A percentile compares a stretch with the other conserved stretches of the same genome.
Evolutionary conservation across 2,888 invertebrate species (phyloP).

Genomic region (Punctoribates punctum): DNA sequence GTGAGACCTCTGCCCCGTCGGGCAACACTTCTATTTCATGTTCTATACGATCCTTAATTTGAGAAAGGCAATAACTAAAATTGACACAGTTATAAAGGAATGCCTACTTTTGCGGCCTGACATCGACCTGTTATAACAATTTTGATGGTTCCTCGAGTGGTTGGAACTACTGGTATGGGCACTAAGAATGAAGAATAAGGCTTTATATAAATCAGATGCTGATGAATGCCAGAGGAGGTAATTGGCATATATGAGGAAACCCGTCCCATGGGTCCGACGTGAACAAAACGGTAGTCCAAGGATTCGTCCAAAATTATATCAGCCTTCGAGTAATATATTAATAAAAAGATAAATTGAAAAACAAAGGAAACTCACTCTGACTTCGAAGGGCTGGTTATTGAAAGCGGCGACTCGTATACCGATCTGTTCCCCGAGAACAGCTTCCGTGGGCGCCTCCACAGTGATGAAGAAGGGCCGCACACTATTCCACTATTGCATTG

Average conservation of each 20-base stretch:
- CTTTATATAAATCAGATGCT: constrained; percentile 56
- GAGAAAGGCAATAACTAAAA: neutral
- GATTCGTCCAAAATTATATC: constrained; percentile 56
- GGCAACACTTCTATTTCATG: constrained; percentile 52
- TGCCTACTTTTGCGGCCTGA: constrained; percentile 54
- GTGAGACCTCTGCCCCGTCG: constrained; percentile 59
- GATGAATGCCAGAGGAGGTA: constrained; percentile 57
- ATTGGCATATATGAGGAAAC: constrained; percentile 57
- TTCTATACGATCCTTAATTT: constrained; percentile 44
- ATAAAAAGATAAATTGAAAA: neutral
- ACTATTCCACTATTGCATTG: constrained; percentile 52
- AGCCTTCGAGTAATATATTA: constrained; percentile 40
- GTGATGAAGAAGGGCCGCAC: constrained; percentile 58
- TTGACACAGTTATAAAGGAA: neutral
- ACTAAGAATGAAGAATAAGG: constrained; percentile 50
- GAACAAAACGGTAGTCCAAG: constrained; percentile 57
- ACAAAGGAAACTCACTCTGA: constrained; percentile 44
- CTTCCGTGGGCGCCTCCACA: constrained; percentile 56
- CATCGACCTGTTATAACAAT: constrained; percentile 57
- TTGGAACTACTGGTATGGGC: constrained; percentile 59
- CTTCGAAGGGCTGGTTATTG: constrained; percentile 54
- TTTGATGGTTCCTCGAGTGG: constrained; percentile 55
- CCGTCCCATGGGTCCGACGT: constrained; percentile 57
- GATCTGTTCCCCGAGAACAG: constrained; percentile 59
- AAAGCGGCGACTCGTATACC: constrained; percentile 55